phyloP scores from a whole-genome alignment of 2,113 vertebrate species.

The Pedionomus torquatus region DNA sequence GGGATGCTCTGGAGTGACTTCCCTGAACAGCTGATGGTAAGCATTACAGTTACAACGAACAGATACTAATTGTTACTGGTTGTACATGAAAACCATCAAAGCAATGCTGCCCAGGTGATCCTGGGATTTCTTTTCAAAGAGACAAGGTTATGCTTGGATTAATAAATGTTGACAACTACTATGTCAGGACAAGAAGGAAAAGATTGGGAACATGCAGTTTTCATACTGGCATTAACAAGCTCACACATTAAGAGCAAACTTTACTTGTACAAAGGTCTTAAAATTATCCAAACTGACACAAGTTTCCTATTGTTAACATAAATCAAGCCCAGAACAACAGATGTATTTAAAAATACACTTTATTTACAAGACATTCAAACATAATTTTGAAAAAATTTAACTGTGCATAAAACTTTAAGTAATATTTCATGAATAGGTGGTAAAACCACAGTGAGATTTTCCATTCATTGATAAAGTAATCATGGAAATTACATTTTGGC shows the following conservation, averaged over 20 bases:
- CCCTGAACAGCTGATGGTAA: not conserved
- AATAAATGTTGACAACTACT: not conserved
- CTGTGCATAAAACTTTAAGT: not conserved
- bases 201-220: not conserved
- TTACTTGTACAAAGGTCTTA: not conserved
- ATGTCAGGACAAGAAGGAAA: not conserved
- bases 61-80: too few relatives aligned
- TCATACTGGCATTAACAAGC: not conserved
- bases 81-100: not conserved
- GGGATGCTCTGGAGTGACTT: not conserved
- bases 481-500: slow-evolving; percentile 3
- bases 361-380: slow-evolving; percentile 66
- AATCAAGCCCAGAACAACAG: not conserved
- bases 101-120: not conserved
- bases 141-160: not conserved
- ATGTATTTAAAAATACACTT: slow-evolving; percentile 51
- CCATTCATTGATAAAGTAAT: not conserved
- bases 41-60: not conserved
- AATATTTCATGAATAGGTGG: not conserved
- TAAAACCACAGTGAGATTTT: slow-evolving; percentile 10
- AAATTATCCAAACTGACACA: not conserved
- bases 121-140: not conserved
- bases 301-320: not conserved
- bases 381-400: slow-evolving; percentile 20
- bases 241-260: not conserved